Conservation (phyloP, 2,888 invertebrate genomes). For the Ennomos quercinarius region DNA sequence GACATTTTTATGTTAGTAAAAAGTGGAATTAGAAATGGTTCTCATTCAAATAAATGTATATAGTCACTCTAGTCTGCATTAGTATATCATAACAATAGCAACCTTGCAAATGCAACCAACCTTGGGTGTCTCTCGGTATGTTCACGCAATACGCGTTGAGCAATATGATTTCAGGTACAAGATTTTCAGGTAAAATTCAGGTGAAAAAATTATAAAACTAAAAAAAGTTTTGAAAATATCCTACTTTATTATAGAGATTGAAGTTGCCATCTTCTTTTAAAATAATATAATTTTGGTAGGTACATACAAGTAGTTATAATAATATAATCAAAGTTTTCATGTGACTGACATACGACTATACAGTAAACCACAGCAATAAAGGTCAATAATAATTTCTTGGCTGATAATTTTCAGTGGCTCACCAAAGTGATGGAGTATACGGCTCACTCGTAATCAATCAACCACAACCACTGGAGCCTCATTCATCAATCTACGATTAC, state of each 20-base stretch:
- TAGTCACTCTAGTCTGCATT: not conserved
- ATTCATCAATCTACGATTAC: conserved; percentile 72
- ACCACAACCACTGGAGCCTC: conserved; percentile 72
- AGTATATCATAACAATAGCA: not conserved
- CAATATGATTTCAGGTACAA: conserved; percentile 13
- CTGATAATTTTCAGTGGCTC: conserved; percentile 73
- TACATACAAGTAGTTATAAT: too few species aligned
- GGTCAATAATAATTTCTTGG: not conserved
- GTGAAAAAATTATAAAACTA: too few species aligned
- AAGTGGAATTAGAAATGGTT: too few species aligned
- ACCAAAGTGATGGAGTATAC: conserved; percentile 86
- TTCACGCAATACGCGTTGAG: conserved; percentile 4
- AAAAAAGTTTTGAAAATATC: too few species aligned
- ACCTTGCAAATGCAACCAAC: conserved; percentile 23
- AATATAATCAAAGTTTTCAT: too few species aligned
- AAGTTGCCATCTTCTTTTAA: too few species aligned
- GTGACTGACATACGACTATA: not conserved
- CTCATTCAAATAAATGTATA: too few species aligned
- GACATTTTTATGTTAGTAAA: too few species aligned
- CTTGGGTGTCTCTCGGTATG: conserved; percentile 14
- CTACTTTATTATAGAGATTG: too few species aligned
- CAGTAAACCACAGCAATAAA: too few species aligned
- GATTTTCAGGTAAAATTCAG: too few species aligned
- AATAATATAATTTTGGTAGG: too few species aligned
- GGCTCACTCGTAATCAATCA: conserved; percentile 85